Evolutionary conservation across 2,797 vertebrate species (phyloP).

Genomic region (Catamblyrhynchus diadema): DNA sequence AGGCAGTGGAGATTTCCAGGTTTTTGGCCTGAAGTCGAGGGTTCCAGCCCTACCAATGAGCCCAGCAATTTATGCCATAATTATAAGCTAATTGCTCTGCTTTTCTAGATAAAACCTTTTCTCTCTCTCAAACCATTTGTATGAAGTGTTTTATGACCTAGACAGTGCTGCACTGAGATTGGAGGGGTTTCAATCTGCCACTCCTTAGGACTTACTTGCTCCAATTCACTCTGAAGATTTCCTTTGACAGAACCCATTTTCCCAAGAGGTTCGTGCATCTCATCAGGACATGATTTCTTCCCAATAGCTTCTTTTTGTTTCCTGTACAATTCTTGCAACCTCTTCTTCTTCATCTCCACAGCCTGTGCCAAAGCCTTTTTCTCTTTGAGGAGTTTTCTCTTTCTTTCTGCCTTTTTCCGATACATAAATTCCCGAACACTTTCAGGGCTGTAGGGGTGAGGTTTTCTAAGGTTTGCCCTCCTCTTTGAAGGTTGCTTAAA

Average conservation of each 20-base stretch:
- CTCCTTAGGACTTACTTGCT: conserved; percentile 20
- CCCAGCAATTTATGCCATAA: background rate
- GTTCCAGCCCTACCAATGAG: background rate
- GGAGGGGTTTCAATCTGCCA: background rate
- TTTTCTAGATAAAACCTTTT: background rate
- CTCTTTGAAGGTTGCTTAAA: background rate
- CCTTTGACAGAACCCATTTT: background rate
- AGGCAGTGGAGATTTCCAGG: background rate
- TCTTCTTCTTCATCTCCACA: conserved; percentile 25
- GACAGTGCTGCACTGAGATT: background rate
- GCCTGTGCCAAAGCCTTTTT: conserved; percentile 7
- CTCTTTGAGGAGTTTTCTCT: conserved; percentile 38
- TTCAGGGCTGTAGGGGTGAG: conserved; percentile 34
- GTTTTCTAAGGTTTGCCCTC: background rate
- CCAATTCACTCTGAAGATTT: background rate
- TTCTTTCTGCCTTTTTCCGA: conserved; percentile 44
- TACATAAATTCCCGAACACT: conserved; percentile 66
- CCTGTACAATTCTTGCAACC: conserved; percentile 69
- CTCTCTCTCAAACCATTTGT: background rate
- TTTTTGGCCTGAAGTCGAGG: background rate
- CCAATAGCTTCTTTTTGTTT: conserved; percentile 71
- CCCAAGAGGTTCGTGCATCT: background rate
- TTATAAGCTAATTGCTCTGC: background rate
- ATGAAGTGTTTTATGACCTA: background rate
- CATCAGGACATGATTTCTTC: background rate